Base-by-base conservation (phyloP, 2,797 vertebrate species). In the Sternotherus odoratus region DNA sequence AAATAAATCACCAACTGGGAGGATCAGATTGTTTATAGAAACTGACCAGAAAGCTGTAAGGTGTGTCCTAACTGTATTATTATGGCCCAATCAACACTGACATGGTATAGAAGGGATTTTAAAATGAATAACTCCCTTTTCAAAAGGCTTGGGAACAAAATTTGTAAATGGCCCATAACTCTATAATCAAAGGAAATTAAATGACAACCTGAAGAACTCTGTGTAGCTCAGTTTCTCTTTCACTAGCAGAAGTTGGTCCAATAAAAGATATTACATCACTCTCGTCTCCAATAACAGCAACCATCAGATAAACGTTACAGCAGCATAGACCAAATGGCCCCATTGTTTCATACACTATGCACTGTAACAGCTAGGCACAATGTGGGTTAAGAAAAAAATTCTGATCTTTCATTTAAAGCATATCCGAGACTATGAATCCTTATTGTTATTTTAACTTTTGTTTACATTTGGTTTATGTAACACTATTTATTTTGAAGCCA, bases 361-460 rank as follows among this genome's bases (percentile, higher is more conserved):
- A 43, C 0, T 3, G 74, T 0, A 33, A n/a, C 78, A 46, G 0
- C 39, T 1, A 28, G 46, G 16, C 24, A 2, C 0, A 30, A 5
- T 6, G n/a, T 17, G 72, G 50, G 1, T 66, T 21, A 36, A 66
- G 33, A 36, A 11, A 36, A 11, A 66, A 30, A 60, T 33, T 33
- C 15, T 33, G 15, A 33, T 60, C 16, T 60, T 15, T 33, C n/a
- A 36, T 33, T 33, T 16, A 36, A 66, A 66, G 63, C 5, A 2
- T 69, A n/a, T 19, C 3, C 51, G 0, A 50, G 10, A 2, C 1
- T 1, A 8, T 11, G 16, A 69, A 83, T 28, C 77, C 33, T 5
- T 24, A 0, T 1, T 8, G 30, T 23, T 0, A 16, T 13, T 30
- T 53, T 1, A 12, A 75, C 30, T 39, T 56, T 49, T 10, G 23